Percentiles rank a stretch among this genome's conserved stretches.
These are phyloP conservation scores for Drosophila ironensis DNA, from an alignment of 1,140 invertebrate species.

Conservation along the genomic window DNA sequence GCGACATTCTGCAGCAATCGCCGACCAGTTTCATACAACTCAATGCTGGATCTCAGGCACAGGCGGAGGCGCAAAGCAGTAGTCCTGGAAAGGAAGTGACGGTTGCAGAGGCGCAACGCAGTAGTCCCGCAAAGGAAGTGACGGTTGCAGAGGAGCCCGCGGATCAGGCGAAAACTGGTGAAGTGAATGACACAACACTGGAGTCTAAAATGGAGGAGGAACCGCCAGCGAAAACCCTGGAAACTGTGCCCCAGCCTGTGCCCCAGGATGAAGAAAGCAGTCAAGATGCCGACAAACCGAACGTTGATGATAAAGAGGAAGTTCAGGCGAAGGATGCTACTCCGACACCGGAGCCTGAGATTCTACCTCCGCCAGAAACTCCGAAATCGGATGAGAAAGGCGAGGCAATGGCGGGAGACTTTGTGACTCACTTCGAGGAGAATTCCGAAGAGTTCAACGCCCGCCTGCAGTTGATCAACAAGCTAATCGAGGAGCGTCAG, in stretches of 20 bases:
- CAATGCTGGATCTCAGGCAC: slow-evolving; percentile 5
- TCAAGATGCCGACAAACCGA: too few relatives aligned
- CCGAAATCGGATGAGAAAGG: background rate
- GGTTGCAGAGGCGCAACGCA: too few relatives aligned
- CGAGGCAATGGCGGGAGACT: background rate
- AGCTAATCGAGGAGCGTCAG: slow-evolving; percentile 33
- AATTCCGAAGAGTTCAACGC: slow-evolving; percentile 42
- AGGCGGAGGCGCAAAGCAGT: background rate
- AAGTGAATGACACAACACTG: too few relatives aligned
- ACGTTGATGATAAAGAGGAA: too few relatives aligned
- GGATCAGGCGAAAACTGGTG: too few relatives aligned
- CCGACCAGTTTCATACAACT: slow-evolving; percentile 58
- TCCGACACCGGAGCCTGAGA: background rate
- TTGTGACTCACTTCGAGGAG: slow-evolving; percentile 49
- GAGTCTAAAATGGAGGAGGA: background rate
- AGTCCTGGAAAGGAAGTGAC: background rate
- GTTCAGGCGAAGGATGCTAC: too few relatives aligned
- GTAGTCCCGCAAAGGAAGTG: too few relatives aligned
- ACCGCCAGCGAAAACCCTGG: too few relatives aligned
- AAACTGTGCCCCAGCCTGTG: too few relatives aligned
- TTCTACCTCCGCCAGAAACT: background rate
- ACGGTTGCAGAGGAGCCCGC: too few relatives aligned
- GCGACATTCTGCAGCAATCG: slow-evolving; percentile 67
- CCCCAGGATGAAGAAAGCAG: too few relatives aligned
- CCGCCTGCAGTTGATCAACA: slow-evolving; percentile 41